phyloP scores from a whole-genome alignment of 2,888 invertebrate genomes.

The Penaeus monodon region DNA sequence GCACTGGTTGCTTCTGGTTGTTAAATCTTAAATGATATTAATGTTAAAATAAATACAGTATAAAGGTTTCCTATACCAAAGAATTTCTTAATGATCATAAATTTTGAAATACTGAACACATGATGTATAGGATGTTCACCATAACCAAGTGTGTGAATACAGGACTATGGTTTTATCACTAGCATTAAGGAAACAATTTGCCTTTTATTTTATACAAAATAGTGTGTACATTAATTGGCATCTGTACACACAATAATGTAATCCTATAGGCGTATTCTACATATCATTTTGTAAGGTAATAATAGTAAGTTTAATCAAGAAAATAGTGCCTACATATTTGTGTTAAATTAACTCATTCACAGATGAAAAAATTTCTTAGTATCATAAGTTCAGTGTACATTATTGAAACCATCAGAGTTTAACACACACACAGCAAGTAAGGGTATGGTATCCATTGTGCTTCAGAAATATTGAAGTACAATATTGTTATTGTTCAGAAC shows the following conservation, averaged over 20 bases:
- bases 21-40: too few relatives aligned
- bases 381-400: conserved; percentile 38
- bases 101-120: neutral
- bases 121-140: conserved; percentile 14
- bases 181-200: conserved; percentile 37
- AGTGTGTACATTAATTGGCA: conserved; percentile 26
- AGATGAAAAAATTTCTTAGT: conserved; percentile 35
- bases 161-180: conserved; percentile 33
- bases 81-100: too few relatives aligned
- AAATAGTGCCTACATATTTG: conserved; percentile 61
- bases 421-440: conserved; percentile 25
- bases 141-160: conserved; percentile 9
- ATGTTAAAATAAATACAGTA: too few relatives aligned
- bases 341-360: conserved; percentile 48
- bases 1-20: neutral
- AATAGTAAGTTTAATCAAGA: conserved; percentile 47
- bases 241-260: conserved; percentile 25
- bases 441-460: conserved; percentile 20
- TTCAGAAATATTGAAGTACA: too few relatives aligned
- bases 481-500: too few relatives aligned
- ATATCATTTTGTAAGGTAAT: conserved; percentile 51
- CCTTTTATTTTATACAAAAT: conserved; percentile 37
- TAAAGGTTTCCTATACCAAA: too few relatives aligned
- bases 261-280: conserved; percentile 50
- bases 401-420: conserved; percentile 42